Evolutionary conservation across 2,113 vertebrate species (phyloP).

Genomic region (Bungarus multicinctus): DNA sequence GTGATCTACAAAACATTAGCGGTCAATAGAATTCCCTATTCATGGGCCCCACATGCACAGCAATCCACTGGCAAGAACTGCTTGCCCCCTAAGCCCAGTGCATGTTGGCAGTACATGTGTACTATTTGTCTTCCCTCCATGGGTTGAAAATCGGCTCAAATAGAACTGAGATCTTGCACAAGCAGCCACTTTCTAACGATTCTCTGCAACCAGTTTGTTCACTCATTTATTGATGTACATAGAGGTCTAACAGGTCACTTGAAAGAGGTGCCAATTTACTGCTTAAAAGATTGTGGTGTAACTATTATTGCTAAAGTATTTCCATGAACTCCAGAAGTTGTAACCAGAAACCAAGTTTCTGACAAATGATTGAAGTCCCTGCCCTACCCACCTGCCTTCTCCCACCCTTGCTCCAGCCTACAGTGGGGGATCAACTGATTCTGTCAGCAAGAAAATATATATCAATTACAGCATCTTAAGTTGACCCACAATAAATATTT

Average conservation of each 20-base stretch:
- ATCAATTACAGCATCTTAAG: not conserved
- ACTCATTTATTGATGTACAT: not conserved
- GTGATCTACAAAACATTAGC: not conserved
- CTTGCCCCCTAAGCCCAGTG: not conserved
- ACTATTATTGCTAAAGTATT: not conserved
- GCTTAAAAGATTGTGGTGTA: not conserved
- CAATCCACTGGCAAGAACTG: not conserved
- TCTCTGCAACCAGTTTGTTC: not conserved
- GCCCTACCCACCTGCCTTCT: not conserved
- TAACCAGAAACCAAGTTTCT: not conserved
- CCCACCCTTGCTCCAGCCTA: not conserved
- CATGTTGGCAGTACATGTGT: not conserved
- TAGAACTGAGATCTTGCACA: not conserved
- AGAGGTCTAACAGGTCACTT: not conserved
- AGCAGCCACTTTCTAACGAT: not conserved
- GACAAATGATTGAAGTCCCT: not conserved
- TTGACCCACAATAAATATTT: not conserved
- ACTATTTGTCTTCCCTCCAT: not conserved
- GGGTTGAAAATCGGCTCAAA: not conserved
- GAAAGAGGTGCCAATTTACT: not conserved
- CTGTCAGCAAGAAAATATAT: not conserved
- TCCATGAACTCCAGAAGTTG: not conserved
- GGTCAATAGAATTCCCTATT: not conserved
- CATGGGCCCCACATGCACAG: not conserved
- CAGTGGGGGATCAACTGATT: not conserved